Base-by-base conservation (phyloP, 2,113 vertebrate genomes). In the Corydoras sp. region DNA sequence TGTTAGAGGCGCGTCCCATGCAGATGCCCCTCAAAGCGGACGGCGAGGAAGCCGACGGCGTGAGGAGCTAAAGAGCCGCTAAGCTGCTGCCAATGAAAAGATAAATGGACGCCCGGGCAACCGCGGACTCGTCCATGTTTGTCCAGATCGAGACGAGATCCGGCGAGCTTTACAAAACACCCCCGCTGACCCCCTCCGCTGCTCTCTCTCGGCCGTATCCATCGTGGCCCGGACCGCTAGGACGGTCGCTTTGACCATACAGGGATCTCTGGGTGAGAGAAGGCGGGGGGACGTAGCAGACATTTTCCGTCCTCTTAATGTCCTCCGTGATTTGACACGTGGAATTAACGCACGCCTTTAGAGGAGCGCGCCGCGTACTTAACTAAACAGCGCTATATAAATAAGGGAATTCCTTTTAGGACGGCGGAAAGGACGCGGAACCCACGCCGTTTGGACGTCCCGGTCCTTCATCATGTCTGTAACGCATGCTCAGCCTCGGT, bases 101-200 rank as follows among this genome's bases (percentile, higher is more conserved):
- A 92, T 91, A 91, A 93, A 94, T 92, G 90, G 91, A 93, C 92
- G 92, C 91, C 93, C 91, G 92, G 91, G 91, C 92, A 93, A 92
- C 89, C 86, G 88, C 89, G 89, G 63, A 62, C 60, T 73, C 70
- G 55, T 65, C 60, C 58, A 24, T 90, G 91, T 97, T 95, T 95
- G 91, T 90, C 83, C 90, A 91, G 92, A 98, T 96, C 92, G 96
- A 94, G 92, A 88, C 87, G 86, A 90, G 92, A 92, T 93, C 95
- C 93, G 90, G 86, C 2, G 91, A 90, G 91, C 90, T 92, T 92
- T 93, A 74, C 73, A 89, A 86, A 88, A 89, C 92, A 92, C 90
- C 90, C 83, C n/a, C 89, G 84, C 81, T 88, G 89, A 91, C 89
- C 90, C 70, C 90, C 67, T 74, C 50, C 85, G 86, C 83, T 83